Base-by-base conservation (phyloP, 1,140 invertebrate species). In the Drosophila teissieri region DNA sequence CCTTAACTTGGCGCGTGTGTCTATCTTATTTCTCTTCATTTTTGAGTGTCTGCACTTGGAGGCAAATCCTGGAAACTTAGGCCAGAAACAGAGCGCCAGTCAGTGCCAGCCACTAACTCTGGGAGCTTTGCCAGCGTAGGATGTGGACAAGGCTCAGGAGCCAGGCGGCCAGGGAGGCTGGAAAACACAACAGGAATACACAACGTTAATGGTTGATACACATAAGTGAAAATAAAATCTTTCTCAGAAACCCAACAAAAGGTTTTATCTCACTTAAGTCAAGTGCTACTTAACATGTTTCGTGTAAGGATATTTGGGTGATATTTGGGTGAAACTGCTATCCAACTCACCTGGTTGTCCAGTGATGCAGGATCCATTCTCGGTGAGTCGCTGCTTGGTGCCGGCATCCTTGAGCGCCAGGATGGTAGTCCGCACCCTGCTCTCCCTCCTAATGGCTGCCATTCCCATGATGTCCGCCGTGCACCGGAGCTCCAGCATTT, bases 401-500 rank as follows among this genome's bases (percentile, higher is more conserved):
- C 91, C 85, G 24, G 79, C 80, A 49, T 90, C 91, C 46, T 80
- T 85, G 24, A 91, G 65, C 31, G 91, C 91, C 68, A 92, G 73
- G 12, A 92, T 73, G 11, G 85, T 91, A 52, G 85, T 80, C 15
- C 80, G 61, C 11, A 85, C 57, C 10, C 53, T 73, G 17, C 57
- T 88, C 49, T 88, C 78, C n/a, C 85, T 78, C 6, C 75, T 51
- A 53, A 68, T 58, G 15, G 27, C 72, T 22, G 67, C 52, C 37
- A 90, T 49, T 17, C 76, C 89, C 85, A 91, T 84, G n/a, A 92
- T 88, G 55, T 92, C 91, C 12, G 91, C 75, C 11, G 39, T 73
- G 62, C 91, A 92, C 37, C 86, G 88, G 37, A 92, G 60, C 46
- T 92, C 85, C 17, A 92, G 70, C 70, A 90, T 69, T 37, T 92